Conservation (phyloP, 2,888 invertebrate species). For the Lucinisca nassula region DNA sequence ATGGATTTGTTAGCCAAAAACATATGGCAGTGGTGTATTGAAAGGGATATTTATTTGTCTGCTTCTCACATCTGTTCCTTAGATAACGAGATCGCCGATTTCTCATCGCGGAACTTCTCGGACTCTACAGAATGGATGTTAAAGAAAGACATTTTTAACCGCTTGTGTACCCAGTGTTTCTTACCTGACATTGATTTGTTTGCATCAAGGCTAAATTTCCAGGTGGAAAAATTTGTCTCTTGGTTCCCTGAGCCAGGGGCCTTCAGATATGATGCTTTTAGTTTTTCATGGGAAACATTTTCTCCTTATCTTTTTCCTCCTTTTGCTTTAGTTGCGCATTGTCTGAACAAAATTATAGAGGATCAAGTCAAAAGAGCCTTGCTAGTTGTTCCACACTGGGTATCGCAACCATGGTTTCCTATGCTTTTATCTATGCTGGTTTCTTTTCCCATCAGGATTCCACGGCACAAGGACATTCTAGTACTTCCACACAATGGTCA, state of each 20-base stretch:
- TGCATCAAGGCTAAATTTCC: conserved; percentile 46
- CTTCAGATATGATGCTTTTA: conserved; percentile 38
- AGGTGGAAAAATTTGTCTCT: conserved; percentile 38
- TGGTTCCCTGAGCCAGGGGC: conserved; percentile 49
- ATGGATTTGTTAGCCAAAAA: conserved; percentile 30
- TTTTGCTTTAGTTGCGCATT: conserved; percentile 29
- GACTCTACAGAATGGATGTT: conserved; percentile 52
- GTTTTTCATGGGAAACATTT: conserved; percentile 43
- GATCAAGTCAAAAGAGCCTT: conserved; percentile 41
- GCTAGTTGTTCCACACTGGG: conserved; percentile 52
- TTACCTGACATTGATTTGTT: conserved; percentile 59
- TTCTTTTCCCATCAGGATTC: conserved; percentile 52
- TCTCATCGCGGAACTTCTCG: conserved; percentile 41
- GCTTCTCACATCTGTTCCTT: conserved; percentile 29
- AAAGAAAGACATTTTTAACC: conserved; percentile 29
- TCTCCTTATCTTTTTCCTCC: conserved; percentile 57
- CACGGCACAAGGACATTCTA: conserved; percentile 47
- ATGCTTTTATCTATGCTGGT: conserved; percentile 31
- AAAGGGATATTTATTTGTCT: conserved; percentile 40
- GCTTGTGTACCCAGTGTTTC: conserved; percentile 35
- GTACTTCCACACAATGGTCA: conserved; percentile 36
- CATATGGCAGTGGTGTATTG: conserved; percentile 54
- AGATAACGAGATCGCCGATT: conserved; percentile 45
- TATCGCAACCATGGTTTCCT: conserved; percentile 58
- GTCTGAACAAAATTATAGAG: conserved; percentile 33